Evolutionary conservation across 2,113 vertebrate species (phyloP).

Genomic region (Labrus mixtus): DNA sequence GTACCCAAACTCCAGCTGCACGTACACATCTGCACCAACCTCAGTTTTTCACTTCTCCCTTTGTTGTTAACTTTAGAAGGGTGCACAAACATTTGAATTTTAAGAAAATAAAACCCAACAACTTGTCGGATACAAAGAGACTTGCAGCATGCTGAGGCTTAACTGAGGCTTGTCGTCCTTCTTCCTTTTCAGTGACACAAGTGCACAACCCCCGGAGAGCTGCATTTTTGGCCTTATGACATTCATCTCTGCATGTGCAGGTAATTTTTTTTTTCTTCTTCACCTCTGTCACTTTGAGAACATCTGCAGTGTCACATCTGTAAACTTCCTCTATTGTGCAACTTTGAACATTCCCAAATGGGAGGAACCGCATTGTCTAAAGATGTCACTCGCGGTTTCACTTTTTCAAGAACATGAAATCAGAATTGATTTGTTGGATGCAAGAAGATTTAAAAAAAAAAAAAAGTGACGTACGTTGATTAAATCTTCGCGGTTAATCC

Average conservation of each 20-base stretch:
- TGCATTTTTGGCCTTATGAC: constrained; percentile 96
- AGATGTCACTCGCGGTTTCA: constrained; percentile 64
- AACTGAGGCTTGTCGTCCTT: neutral
- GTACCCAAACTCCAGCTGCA: constrained; percentile 31
- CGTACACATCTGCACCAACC: neutral
- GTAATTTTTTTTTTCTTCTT: constrained; percentile 88
- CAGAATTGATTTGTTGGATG: neutral
- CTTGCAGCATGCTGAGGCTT: neutral
- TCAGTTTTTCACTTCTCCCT: constrained; percentile 24
- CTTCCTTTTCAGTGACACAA: constrained; percentile 86
- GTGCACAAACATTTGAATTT: neutral
- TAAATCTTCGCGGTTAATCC: neutral
- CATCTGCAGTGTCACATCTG: neutral
- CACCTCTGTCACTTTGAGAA: neutral
- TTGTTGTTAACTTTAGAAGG: neutral
- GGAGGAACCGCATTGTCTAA: constrained; percentile 34
- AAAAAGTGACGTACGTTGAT: too few species aligned
- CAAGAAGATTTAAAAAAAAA: too few species aligned
- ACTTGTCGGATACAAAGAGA: too few species aligned
- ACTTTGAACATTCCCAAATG: constrained; percentile 26
- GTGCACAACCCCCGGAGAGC: constrained; percentile 91
- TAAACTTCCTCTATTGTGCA: neutral
- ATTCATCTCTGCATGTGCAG: constrained; percentile 90
- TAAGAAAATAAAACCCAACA: too few species aligned
- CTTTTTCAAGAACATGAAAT: constrained; percentile 71